Base-by-base conservation (phyloP, 2,113 vertebrate genomes). In the Leucoraja erinaceus region DNA sequence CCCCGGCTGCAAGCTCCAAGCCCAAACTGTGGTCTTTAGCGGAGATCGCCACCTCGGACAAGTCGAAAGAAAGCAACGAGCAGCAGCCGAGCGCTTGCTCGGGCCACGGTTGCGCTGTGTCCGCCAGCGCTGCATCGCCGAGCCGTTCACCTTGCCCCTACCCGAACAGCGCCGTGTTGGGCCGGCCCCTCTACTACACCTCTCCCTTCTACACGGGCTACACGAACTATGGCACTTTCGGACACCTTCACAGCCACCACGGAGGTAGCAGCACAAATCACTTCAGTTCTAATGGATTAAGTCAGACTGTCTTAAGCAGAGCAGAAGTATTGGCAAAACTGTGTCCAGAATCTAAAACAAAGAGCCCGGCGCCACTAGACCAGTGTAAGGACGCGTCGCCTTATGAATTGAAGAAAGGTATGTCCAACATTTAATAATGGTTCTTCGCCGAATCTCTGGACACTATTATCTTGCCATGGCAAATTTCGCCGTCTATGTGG, bases 351-450 rank as follows among this genome's bases (percentile, higher is more conserved):
- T 96, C 97, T 96, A 99, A 98, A 97, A 96, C 97, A 95, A 96
- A 98, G 95, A 97, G 96, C 96, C 98, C 98, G 95, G 96, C 97
- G 94, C 98, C 99, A 96, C 96, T 98, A 97, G 98, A 99, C 95
- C 97, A 98, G 96, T 98, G 98, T 97, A 99, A 99, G 98, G 98
- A 99, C 96, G 72, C 66, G 12, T 96, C 98, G 94, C 97, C 98
- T 97, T 99, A 98, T 97, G 98, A 99, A 97, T 95, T 98, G 96
- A 99, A 99, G 97, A 99, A 99, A 99, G 98, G 98, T 99, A 99
- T 98, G 98, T 99, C 98, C 96, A 98, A 98, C 96, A 98, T 99
- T 98, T 99, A 99, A 98, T 97, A 96, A 94, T 95, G 96, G 97
- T 96, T 96, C 97, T 95, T 94, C 95, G 96, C 94, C 95, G 94